Conservation (phyloP, 2,888 invertebrate genomes). For the Pseudanteris insignis region DNA sequence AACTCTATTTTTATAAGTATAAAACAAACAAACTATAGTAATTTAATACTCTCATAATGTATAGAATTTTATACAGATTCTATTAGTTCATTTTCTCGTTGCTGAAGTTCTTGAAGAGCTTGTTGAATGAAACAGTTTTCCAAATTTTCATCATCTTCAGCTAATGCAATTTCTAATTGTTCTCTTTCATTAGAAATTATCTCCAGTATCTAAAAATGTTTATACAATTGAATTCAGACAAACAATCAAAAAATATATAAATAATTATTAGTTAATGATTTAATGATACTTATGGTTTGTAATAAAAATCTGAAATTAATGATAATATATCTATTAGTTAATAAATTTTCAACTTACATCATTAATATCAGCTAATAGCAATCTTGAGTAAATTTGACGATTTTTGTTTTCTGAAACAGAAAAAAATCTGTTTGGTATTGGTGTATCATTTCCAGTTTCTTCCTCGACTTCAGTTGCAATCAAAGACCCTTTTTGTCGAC, state of each 20-base stretch:
- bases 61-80: constrained; percentile 10
- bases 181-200: constrained; percentile 79
- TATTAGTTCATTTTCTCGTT: constrained; percentile 63
- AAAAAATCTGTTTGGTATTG: constrained; percentile 58
- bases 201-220: constrained; percentile 69
- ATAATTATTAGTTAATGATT: constrained; percentile 4
- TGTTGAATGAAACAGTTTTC: constrained; percentile 88
- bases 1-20: too few relatives aligned
- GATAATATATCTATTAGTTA: too few relatives aligned
- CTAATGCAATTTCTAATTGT: constrained; percentile 69
- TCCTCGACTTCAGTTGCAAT: constrained; percentile 70
- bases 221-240: not conserved
- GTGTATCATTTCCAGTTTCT: constrained; percentile 61
- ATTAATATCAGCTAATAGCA: constrained; percentile 76
- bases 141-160: constrained; percentile 77
- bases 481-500: constrained; percentile 76
- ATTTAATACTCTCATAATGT: not conserved
- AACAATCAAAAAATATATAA: constrained; percentile 15
- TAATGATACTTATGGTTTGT: not conserved
- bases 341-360: constrained; percentile 68
- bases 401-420: constrained; percentile 68
- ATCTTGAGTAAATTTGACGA: constrained; percentile 76
- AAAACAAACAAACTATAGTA: too few relatives aligned
- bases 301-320: too few relatives aligned
- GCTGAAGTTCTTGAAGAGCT: constrained; percentile 76